phyloP scores from a whole-genome alignment of 2,888 invertebrate species.

The Chymomyza caudatula region DNA sequence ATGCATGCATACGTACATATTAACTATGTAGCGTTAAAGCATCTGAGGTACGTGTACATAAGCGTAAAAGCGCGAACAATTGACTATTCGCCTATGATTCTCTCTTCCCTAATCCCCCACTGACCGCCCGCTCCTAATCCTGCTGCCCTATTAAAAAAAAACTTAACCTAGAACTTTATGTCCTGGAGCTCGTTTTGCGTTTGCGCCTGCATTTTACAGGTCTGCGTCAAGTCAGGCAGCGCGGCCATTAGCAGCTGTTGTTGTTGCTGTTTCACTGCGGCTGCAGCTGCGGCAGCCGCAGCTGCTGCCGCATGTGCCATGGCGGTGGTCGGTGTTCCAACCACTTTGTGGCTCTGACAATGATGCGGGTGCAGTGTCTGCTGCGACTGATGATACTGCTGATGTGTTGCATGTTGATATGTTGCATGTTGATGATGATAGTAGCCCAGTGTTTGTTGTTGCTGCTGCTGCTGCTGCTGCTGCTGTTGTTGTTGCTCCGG shows the following conservation, averaged over 20 bases:
- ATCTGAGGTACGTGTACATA: constrained; percentile 8
- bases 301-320: background rate
- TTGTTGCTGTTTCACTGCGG: constrained; percentile 17
- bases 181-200: constrained; percentile 92
- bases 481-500: constrained; percentile 32
- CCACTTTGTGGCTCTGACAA: constrained; percentile 19
- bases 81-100: constrained; percentile 2
- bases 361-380: constrained; percentile 22
- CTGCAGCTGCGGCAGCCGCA: constrained; percentile 5
- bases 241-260: constrained; percentile 69
- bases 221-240: constrained; percentile 78
- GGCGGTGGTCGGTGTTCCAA: background rate
- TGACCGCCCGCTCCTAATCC: background rate
- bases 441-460: constrained; percentile 22
- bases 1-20: constrained; percentile 4
- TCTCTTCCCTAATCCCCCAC: background rate
- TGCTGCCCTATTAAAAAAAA: too few relatives aligned
- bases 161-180: constrained; percentile 84
- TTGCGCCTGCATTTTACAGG: constrained; percentile 86
- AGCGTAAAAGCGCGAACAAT: background rate
- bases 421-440: constrained; percentile 27
- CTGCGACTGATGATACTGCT: constrained; percentile 14
- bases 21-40: background rate
- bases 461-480: constrained; percentile 14
- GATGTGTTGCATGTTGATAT: constrained; percentile 7